These are phyloP conservation scores for Phocoena phocoena DNA, from an alignment of 2,113 vertebrate genomes.

Conservation along the genomic window DNA sequence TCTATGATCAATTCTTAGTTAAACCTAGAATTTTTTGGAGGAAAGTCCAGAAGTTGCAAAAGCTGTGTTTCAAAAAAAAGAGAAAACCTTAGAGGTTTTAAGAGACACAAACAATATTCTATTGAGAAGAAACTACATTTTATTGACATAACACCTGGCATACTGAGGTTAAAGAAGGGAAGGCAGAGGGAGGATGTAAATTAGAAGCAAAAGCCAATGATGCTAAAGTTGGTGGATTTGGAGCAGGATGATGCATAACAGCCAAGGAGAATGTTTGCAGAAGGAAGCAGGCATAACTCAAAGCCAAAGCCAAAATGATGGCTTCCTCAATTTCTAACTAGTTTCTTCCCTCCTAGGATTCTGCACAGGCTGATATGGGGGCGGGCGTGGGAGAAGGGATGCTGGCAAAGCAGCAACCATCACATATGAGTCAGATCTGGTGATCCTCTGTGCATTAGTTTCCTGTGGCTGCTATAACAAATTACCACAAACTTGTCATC, in stretches of 20 bases:
- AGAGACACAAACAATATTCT: not conserved
- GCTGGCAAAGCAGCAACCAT: not conserved
- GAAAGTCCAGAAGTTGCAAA: not conserved
- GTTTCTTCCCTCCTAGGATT: not conserved
- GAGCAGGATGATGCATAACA: not conserved
- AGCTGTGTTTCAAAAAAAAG: not conserved
- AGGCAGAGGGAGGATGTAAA: not conserved
- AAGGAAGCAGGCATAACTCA: not conserved
- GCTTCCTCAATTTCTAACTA: not conserved
- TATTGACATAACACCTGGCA: not conserved
- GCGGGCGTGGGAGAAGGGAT: accelerated
- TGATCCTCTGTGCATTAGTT: not conserved
- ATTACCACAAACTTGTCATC: not conserved
- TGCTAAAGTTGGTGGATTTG: not conserved
- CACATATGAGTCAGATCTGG: not conserved
- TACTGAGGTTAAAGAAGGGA: not conserved
- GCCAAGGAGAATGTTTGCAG: not conserved
- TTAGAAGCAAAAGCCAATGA: not conserved
- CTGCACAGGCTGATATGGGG: not conserved
- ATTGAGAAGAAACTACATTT: not conserved
- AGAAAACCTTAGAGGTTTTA: not conserved
- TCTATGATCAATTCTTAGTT: not conserved
- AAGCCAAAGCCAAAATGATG: not conserved
- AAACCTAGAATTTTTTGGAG: not conserved
- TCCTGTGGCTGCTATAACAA: not conserved